phyloP scores from a whole-genome alignment of 2,888 invertebrate genomes.

The Melieria omissa region DNA sequence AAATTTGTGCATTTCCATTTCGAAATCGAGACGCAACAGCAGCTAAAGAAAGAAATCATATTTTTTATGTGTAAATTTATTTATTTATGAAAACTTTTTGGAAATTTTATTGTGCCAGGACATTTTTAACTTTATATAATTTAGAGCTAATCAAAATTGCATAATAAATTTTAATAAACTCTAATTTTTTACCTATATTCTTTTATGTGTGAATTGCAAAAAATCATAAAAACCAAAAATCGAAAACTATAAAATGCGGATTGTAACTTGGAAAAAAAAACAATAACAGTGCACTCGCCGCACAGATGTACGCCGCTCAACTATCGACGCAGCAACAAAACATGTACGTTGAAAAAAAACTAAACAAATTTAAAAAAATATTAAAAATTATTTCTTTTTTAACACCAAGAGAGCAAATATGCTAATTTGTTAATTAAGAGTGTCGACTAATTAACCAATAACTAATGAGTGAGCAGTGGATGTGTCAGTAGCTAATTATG shows the following conservation, averaged over 20 bases:
- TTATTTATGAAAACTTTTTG: constrained; percentile 43
- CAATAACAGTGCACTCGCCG: constrained; percentile 86
- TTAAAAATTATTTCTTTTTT: neutral
- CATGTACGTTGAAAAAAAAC: constrained; percentile 78
- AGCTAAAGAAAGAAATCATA: too few species aligned
- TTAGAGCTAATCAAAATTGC: constrained; percentile 34
- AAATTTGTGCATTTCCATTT: too few species aligned
- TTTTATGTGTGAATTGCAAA: constrained; percentile 37
- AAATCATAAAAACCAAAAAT: neutral
- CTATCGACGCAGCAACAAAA: constrained; percentile 92
- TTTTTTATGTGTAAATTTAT: too few species aligned
- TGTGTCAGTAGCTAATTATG: too few species aligned
- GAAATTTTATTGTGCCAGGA: constrained; percentile 64
- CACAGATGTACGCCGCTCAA: constrained; percentile 95
- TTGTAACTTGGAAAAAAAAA: constrained; percentile 39
- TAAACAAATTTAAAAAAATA: constrained; percentile 9
- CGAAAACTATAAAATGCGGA: constrained; percentile 36
- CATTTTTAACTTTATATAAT: constrained; percentile 50
- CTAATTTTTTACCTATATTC: constrained; percentile 44
- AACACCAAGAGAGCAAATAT: neutral
- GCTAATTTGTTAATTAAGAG: too few species aligned
- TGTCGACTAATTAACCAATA: too few species aligned
- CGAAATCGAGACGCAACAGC: too few species aligned
- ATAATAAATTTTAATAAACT: constrained; percentile 42
- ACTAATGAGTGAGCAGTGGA: too few species aligned